Evolutionary conservation across 2,797 vertebrate species (phyloP).

Genomic region (Poecilia gillii): DNA sequence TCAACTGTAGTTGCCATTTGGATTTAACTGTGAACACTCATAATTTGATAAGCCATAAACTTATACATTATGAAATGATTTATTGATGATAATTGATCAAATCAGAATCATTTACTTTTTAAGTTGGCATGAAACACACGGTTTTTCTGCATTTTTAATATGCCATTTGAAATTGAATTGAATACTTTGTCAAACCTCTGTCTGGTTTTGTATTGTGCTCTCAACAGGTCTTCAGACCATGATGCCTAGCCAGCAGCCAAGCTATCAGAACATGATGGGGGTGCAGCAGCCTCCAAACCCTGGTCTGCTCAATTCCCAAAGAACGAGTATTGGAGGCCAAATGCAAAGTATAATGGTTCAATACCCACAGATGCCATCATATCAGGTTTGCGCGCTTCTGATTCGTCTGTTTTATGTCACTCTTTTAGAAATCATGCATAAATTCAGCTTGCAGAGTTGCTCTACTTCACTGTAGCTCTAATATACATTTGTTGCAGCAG

Average conservation of each 20-base stretch:
- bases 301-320: constrained; percentile 89
- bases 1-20: background rate
- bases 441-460: background rate
- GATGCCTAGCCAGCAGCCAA: constrained; percentile 93
- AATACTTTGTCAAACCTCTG: background rate
- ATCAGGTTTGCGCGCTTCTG: constrained; percentile 84
- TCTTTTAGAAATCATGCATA: background rate
- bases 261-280: constrained; percentile 94
- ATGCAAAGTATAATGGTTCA: constrained; percentile 98
- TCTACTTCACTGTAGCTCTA: background rate
- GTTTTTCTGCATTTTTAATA: background rate
- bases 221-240: constrained; percentile 89
- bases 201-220: background rate
- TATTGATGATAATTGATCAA: background rate
- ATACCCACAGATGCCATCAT: constrained; percentile 96
- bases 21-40: constrained; percentile 19
- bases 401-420: background rate
- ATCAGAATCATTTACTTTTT: background rate
- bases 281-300: constrained; percentile 94
- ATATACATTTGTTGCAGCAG: background rate
- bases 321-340: constrained; percentile 87
- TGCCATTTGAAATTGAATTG: no score
- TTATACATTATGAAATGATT: background rate
- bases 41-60: background rate
- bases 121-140: background rate